A percentile compares a stretch with the other conserved stretches of the same genome.
These are phyloP conservation scores for Acanthaster planci DNA, from an alignment of 35 echinoderm and acorn worm genomes.

Conservation along the genomic window DNA sequence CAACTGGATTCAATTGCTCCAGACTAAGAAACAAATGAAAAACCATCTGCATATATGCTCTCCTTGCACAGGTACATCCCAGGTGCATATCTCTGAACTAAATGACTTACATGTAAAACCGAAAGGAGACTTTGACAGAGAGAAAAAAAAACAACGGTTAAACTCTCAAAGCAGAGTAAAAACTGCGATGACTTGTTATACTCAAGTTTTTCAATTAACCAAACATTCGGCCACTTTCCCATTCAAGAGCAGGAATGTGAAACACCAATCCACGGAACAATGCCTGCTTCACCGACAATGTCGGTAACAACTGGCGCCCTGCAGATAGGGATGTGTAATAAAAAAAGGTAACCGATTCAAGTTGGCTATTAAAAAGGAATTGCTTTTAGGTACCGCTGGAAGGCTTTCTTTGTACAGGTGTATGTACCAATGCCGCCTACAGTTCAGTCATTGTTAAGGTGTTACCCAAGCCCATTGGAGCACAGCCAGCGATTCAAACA, in stretches of 20 bases:
- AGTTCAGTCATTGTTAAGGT: constrained; percentile 2
- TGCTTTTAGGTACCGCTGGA: not conserved
- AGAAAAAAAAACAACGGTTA: not conserved
- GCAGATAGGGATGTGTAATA: not conserved
- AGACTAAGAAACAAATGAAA: too few species aligned
- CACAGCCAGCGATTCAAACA: not conserved
- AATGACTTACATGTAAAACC: not conserved
- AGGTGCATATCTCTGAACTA: too few species aligned
- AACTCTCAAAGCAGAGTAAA: not conserved
- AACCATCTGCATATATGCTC: too few species aligned
- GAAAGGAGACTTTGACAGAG: constrained; percentile 7
- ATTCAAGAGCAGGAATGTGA: not conserved
- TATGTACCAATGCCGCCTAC: not conserved
- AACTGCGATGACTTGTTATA: not conserved
- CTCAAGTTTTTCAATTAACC: not conserved
- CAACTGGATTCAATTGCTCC: too few species aligned
- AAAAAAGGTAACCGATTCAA: not conserved
- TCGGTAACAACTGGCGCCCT: not conserved
- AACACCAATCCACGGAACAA: constrained; percentile 6
- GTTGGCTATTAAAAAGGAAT: not conserved
- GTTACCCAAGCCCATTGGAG: not conserved
- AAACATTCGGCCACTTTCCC: not conserved
- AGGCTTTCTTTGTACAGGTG: constrained; percentile 3
- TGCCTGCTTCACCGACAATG: not conserved
- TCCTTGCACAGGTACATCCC: too few species aligned